A percentile compares a stretch with the other conserved stretches of the same genome.
Conservation (phyloP, 2,888 invertebrate genomes). For the Doris montereyensis region DNA sequence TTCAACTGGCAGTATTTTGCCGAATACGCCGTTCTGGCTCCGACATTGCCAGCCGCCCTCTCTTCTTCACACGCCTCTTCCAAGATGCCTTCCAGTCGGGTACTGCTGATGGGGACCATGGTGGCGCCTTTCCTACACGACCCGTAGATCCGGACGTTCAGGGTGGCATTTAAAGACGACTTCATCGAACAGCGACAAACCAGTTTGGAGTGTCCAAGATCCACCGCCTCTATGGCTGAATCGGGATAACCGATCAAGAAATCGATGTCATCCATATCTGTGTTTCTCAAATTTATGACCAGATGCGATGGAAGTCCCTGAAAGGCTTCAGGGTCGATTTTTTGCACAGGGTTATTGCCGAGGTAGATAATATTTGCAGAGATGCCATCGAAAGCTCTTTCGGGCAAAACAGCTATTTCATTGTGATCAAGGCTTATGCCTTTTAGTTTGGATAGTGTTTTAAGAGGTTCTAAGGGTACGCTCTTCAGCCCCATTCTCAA, state of each 20-base stretch:
- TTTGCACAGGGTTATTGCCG: slow-evolving; percentile 34
- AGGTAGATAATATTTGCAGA: slow-evolving; percentile 39
- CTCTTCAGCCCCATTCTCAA: slow-evolving; percentile 31
- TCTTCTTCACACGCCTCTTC: slow-evolving; percentile 30
- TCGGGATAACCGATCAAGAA: slow-evolving; percentile 42
- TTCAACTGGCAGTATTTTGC: too few relatives aligned
- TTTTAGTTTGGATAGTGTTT: slow-evolving; percentile 30
- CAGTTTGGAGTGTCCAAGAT: slow-evolving; percentile 40
- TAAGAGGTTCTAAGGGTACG: slow-evolving; percentile 42
- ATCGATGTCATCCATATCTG: slow-evolving; percentile 38
- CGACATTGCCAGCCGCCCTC: too few relatives aligned
- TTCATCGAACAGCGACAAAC: slow-evolving; percentile 37
- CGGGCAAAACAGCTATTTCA: slow-evolving; percentile 33
- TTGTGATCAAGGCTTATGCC: slow-evolving; percentile 41
- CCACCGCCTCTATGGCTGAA: slow-evolving; percentile 39
- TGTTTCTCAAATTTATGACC: slow-evolving; percentile 37
- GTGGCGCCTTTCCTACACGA: slow-evolving; percentile 13
- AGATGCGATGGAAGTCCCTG: slow-evolving; percentile 35
- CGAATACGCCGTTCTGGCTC: too few relatives aligned
- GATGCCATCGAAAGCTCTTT: slow-evolving; percentile 38
- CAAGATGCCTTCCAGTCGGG: slow-evolving; percentile 19
- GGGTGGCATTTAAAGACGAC: slow-evolving; percentile 31
- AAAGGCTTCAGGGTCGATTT: slow-evolving; percentile 41
- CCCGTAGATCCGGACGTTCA: slow-evolving; percentile 16
- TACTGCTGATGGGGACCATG: slow-evolving; percentile 14